These are phyloP conservation scores for Oncorhynchus masou DNA, from an alignment of 2,113 vertebrate species.

Conservation along the genomic window DNA sequence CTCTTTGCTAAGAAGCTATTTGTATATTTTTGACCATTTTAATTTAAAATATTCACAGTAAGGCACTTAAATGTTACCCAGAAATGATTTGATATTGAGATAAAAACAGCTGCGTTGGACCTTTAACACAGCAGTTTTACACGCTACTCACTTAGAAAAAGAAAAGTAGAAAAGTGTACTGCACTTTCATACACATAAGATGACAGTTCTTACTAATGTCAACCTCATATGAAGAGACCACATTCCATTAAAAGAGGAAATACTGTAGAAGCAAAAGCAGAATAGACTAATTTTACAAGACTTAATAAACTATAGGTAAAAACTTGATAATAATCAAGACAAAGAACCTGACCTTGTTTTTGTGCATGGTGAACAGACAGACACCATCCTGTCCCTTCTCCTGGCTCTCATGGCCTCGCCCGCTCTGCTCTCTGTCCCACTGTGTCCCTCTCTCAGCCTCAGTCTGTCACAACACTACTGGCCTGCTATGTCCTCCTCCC, in stretches of 20 bases:
- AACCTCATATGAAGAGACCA: not conserved
- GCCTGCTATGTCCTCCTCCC: constrained; percentile 44
- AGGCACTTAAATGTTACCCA: too few species aligned
- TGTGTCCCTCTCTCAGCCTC: constrained; percentile 28
- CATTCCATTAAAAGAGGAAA: not conserved
- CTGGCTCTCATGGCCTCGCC: constrained; percentile 68
- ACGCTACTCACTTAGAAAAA: not conserved
- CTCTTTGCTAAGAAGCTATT: too few species aligned
- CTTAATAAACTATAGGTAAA: not conserved
- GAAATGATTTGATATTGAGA: too few species aligned
- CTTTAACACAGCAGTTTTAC: not conserved
- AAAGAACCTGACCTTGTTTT: constrained; percentile 71
- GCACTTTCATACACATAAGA: too few species aligned
- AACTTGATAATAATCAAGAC: not conserved
- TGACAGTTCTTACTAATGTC: not conserved
- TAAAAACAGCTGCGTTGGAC: too few species aligned
- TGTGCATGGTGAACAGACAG: constrained; percentile 76
- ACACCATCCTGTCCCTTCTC: constrained; percentile 73
- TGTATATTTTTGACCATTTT: too few species aligned
- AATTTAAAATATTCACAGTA: too few species aligned
- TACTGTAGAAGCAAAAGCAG: not conserved
- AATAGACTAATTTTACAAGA: not conserved
- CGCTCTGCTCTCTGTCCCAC: constrained; percentile 47
- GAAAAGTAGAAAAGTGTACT: too few species aligned
- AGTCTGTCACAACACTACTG: constrained; percentile 41